These are phyloP conservation scores for Sphaerophoria rueppellii DNA, from an alignment of 2,888 invertebrate genomes.

Conservation along the genomic window DNA sequence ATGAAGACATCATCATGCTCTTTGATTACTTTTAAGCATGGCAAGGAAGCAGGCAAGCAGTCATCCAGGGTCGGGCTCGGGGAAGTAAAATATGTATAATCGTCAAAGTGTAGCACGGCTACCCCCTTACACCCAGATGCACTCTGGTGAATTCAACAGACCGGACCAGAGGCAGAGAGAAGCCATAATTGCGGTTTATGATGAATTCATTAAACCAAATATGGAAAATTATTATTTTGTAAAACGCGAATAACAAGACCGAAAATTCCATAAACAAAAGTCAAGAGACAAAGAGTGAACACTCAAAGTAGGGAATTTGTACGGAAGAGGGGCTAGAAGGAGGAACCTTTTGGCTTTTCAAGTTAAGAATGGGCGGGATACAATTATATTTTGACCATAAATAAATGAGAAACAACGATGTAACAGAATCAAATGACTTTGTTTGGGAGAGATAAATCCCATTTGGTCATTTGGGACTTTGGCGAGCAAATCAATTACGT, in stretches of 20 bases:
- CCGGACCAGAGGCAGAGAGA: conserved; percentile 12
- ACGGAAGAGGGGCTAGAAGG: background rate
- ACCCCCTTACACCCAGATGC: conserved; percentile 39
- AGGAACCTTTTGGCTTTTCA: background rate
- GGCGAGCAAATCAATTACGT: conserved; percentile 60
- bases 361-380: conserved; percentile 53
- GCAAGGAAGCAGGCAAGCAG: conserved; percentile 28
- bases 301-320: no score
- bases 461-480: conserved; percentile 27
- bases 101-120: conserved; percentile 24
- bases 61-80: background rate
- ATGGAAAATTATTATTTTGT: conserved; percentile 60
- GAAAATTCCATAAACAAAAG: background rate
- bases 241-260: conserved; percentile 35
- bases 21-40: conserved; percentile 69
- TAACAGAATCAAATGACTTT: conserved; percentile 47
- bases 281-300: background rate
- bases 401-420: conserved; percentile 16
- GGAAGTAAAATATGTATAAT: background rate
- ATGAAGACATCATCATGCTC: conserved; percentile 74
- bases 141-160: conserved; percentile 17
- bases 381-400: conserved; percentile 55
- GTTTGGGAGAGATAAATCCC: conserved; percentile 20
- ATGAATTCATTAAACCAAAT: conserved; percentile 73
- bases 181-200: conserved; percentile 71